These are phyloP conservation scores for Bellardia pandia DNA, from an alignment of 2,888 invertebrate species.

Conservation along the genomic window DNA sequence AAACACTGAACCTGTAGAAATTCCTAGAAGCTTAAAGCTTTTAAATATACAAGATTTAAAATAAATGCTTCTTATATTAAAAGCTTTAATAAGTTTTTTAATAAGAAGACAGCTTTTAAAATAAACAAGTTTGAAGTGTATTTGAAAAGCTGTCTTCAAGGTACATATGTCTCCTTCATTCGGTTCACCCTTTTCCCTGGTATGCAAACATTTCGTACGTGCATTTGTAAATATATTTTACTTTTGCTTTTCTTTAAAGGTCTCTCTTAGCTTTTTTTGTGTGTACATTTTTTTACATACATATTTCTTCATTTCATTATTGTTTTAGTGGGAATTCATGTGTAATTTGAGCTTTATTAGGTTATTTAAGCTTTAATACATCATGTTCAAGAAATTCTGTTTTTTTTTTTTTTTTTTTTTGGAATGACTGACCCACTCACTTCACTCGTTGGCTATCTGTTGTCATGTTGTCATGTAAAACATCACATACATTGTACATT, in stretches of 20 bases:
- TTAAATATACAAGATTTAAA: too few relatives aligned
- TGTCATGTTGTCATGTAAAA: slow-evolving; percentile 63
- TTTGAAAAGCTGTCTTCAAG: too few relatives aligned
- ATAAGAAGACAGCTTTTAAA: too few relatives aligned
- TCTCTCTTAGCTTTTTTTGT: slow-evolving; percentile 20
- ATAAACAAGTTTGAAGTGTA: too few relatives aligned
- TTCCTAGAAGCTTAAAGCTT: too few relatives aligned
- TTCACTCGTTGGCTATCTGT: slow-evolving; percentile 30
- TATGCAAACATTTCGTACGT: slow-evolving; percentile 16
- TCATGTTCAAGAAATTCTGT: slow-evolving; percentile 45
- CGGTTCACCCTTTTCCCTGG: slow-evolving; percentile 35
- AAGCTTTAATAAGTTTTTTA: too few relatives aligned
- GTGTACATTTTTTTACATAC: slow-evolving; percentile 2
- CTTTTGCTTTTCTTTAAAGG: slow-evolving; percentile 69
- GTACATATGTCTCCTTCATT: not conserved
- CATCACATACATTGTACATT: slow-evolving; percentile 56
- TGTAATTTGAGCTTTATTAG: slow-evolving; percentile 72
- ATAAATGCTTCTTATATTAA: not conserved
- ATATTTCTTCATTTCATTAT: slow-evolving; percentile 29
- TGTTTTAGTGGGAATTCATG: slow-evolving; percentile 70
- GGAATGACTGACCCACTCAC: slow-evolving; percentile 55
- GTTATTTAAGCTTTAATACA: slow-evolving; percentile 69
- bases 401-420: slow-evolving; percentile 9
- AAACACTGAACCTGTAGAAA: too few relatives aligned
- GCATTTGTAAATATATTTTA: slow-evolving; percentile 48